These are phyloP conservation scores for Cygnus olor DNA, from an alignment of 2,797 vertebrate genomes.

Conservation along the genomic window DNA sequence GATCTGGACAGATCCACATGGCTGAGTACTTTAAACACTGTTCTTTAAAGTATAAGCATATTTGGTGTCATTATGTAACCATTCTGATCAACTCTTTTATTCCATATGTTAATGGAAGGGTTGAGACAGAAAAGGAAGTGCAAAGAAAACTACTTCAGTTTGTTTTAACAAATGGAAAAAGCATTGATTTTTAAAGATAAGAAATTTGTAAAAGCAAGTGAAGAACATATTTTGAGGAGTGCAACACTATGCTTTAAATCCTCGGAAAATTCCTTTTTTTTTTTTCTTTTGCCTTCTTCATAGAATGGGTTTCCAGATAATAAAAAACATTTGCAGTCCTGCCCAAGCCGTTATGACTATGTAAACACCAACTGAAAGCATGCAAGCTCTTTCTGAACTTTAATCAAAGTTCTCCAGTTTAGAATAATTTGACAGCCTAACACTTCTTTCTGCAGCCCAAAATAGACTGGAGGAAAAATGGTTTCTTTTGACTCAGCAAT, in stretches of 20 bases:
- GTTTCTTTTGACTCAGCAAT: constrained; percentile 29
- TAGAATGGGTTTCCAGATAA: neutral
- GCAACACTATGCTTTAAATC: neutral
- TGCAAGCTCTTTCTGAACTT: neutral
- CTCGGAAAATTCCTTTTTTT: neutral
- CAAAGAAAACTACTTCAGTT: neutral
- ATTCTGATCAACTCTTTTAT: neutral
- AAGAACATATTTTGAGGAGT: neutral
- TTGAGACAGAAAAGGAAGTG: neutral
- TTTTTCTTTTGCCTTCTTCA: neutral
- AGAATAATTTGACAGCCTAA: constrained; percentile 9
- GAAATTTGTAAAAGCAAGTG: neutral
- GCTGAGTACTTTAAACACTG: constrained; percentile 31
- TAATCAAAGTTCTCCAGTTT: neutral
- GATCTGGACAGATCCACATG: constrained; percentile 33
- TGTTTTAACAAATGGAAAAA: neutral
- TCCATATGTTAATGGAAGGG: neutral
- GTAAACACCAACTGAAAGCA: neutral
- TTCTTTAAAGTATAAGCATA: constrained; percentile 41
- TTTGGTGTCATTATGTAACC: constrained; percentile 11
- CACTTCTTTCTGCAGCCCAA: neutral
- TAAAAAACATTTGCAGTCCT: neutral
- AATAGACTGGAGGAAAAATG: neutral
- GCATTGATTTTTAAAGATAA: neutral
- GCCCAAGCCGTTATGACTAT: neutral